Evolutionary conservation across 2,797 vertebrate species (phyloP).

Genomic region (Valencia hispanica): DNA sequence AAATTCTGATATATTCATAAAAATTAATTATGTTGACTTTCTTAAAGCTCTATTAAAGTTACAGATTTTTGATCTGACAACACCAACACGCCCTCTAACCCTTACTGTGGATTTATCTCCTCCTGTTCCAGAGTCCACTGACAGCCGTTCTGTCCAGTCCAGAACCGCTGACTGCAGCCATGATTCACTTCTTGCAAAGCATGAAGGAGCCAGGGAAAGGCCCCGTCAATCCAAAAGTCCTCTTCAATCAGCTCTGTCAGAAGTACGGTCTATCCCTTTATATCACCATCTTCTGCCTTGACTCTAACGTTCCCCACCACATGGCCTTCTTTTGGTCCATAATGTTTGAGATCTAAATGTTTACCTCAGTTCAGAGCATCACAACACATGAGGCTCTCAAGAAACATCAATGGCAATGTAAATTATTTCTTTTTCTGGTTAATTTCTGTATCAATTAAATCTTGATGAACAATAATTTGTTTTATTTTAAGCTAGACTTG

Average conservation of each 20-base stretch:
- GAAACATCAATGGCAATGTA: not conserved
- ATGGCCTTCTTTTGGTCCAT: not conserved
- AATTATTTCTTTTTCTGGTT: not conserved
- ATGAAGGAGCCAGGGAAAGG: slow-evolving; percentile 95
- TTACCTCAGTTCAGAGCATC: not conserved
- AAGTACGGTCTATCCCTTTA: slow-evolving; percentile 83
- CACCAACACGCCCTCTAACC: not conserved
- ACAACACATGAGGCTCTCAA: not conserved
- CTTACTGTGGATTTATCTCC: slow-evolving; percentile 4
- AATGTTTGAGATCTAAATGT: not conserved
- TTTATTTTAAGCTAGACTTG: too few relatives aligned
- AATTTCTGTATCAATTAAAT: not conserved
- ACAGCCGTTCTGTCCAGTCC: slow-evolving; percentile 88
- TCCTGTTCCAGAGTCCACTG: slow-evolving; percentile 83
- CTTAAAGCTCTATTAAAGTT: not conserved
- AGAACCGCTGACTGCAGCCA: slow-evolving; percentile 93
- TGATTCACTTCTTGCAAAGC: slow-evolving; percentile 95
- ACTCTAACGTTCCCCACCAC: not conserved
- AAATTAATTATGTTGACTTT: not conserved
- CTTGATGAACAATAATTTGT: not conserved
- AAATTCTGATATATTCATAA: not conserved
- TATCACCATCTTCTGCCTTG: not conserved
- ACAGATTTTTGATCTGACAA: too few relatives aligned
- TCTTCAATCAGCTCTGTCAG: slow-evolving; percentile 98
- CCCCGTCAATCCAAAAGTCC: slow-evolving; percentile 92